Evolutionary conservation across 1,140 invertebrate genomes (phyloP), one percentile per base, ranked within the genome.

Genomic region (Oryctes rhinoceros): DNA sequence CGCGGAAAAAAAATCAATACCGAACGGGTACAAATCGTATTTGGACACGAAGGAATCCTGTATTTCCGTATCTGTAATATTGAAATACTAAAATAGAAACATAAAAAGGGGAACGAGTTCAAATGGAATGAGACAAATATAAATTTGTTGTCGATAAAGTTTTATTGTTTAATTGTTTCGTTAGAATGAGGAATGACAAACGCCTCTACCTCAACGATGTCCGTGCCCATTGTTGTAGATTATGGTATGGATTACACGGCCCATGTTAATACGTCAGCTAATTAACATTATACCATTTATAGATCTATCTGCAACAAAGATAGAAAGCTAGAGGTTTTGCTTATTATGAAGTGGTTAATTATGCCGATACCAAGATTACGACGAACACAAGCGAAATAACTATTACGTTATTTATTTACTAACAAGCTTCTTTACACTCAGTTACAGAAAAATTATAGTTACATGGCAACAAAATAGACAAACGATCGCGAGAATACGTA

Each of bases 1-100:
- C 13, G 35, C 65, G 0, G 65, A 71, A 71, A 71, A 71, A 71
- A 71, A 71, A 71, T 71, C 65, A 10, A 30, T 37, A 71, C 65
- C 65, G 35, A 71, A 35, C 65, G 65, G 65, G 65, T 71, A 71
- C 65, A 71, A 71, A 71, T 71, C 65, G 65, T 71, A 71, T 71
- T 71, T 71, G 65, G 65, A 71, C 65, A 71, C 65, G 65, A 71
- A 71, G 65, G 65, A 71, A 71, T 71, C 65, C 20, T 24, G 65
- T 24, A 71, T 71, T 71, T 71, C 65, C 65, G 65, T 71, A 71
- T 71, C 65, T 71, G 65, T 71, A 71, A 71, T 71, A 71, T 71
- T 24, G 65, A 24, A 71, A 71, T 71, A 24, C 65, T 71, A 71
- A 71, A 71, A 71, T 71, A 71, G 65, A 71, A 71, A 71, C 65